Conservation (phyloP, 2,797 vertebrate genomes). For the Myripristis jacobus region DNA sequence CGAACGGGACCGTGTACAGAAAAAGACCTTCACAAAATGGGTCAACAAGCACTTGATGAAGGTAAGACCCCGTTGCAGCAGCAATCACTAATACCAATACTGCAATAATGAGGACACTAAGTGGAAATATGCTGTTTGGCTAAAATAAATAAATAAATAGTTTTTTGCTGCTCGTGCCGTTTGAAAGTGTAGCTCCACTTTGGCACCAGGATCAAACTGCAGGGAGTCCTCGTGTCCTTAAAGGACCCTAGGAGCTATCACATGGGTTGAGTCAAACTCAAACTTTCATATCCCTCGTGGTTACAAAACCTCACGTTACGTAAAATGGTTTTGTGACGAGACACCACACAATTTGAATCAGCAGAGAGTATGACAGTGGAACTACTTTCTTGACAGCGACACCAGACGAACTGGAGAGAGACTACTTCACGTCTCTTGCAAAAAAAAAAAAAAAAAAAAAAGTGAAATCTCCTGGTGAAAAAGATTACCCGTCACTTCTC, state of each 20-base stretch:
- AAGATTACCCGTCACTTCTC: neutral
- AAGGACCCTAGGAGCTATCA: neutral
- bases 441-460: too few species aligned
- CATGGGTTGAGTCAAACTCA: neutral
- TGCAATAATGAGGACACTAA: neutral
- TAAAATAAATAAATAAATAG: too few species aligned
- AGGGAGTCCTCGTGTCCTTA: conserved; percentile 7
- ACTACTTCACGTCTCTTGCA: too few species aligned
- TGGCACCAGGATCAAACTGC: neutral
- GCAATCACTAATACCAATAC: neutral
- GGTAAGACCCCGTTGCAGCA: conserved; percentile 77
- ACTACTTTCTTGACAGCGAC: neutral
- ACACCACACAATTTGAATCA: neutral
- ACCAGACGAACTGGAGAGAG: conserved; percentile 3
- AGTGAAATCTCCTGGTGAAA: conserved; percentile 11
- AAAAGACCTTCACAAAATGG: conserved; percentile 99
- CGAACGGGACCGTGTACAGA: conserved; percentile 96
- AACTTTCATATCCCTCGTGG: conserved; percentile 13
- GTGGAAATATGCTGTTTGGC: neutral
- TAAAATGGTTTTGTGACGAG: neutral
- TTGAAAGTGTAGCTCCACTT: neutral
- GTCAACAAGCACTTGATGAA: conserved; percentile 98
- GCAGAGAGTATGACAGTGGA: neutral
- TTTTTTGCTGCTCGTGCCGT: neutral
- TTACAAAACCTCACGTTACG: conserved; percentile 8